A percentile compares a stretch with the other conserved stretches of the same genome.
Conservation (phyloP, 2,888 invertebrate species). For the Callinectes sapidus region DNA sequence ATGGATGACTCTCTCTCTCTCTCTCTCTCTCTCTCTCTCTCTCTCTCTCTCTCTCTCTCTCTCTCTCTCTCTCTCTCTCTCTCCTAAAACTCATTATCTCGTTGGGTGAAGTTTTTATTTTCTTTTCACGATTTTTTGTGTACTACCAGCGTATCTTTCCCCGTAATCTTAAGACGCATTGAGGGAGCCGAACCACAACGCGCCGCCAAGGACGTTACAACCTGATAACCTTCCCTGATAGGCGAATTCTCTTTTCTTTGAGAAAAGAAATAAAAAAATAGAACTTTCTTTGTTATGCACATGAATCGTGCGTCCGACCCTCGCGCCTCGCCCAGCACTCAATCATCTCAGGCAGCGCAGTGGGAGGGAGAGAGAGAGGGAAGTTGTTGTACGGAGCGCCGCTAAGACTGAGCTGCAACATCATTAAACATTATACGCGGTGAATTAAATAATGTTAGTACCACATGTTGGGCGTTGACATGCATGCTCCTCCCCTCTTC, state of each 20-base stretch:
- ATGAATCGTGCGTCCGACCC: slow-evolving; percentile 24
- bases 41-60: slow-evolving; percentile 19
- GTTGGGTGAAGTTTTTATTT: neutral
- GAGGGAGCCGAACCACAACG: neutral
- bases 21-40: neutral
- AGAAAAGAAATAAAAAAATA: neutral
- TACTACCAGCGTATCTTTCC: neutral
- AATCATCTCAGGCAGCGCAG: slow-evolving; percentile 16
- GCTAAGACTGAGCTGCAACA: neutral
- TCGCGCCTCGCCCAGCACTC: neutral
- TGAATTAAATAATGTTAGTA: slow-evolving; percentile 6
- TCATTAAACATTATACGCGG: slow-evolving; percentile 19
- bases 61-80: slow-evolving; percentile 23
- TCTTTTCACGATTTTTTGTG: neutral
- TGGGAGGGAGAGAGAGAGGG: neutral
- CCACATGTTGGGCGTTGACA: slow-evolving; percentile 31
- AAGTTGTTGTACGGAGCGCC: slow-evolving; percentile 20
- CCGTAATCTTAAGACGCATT: neutral
- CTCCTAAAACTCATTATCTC: slow-evolving; percentile 3
- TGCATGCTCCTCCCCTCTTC: neutral
- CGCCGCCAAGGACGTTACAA: slow-evolving; percentile 11
- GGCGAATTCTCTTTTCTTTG: neutral
- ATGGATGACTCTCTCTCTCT: neutral
- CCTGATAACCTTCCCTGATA: slow-evolving; percentile 6
- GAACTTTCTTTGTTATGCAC: slow-evolving; percentile 24